Evolutionary conservation across 2,888 invertebrate genomes (phyloP).

Genomic region (Corythucha ciliata): DNA sequence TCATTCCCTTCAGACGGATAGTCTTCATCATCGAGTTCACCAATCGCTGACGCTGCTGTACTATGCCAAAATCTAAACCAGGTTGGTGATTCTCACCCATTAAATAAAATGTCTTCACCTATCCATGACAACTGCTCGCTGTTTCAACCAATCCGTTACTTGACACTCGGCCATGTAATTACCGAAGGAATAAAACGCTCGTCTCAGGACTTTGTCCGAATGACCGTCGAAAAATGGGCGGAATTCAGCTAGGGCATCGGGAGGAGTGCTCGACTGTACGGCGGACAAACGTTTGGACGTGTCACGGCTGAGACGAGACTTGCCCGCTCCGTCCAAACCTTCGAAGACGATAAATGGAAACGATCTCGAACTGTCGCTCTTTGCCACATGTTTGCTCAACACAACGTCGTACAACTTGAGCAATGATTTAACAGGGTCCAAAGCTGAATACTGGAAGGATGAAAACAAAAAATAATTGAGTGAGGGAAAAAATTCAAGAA

Average conservation of each 20-base stretch:
- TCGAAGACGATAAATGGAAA: no score
- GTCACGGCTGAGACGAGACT: constrained; percentile 41
- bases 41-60: constrained; percentile 43
- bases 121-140: constrained; percentile 43
- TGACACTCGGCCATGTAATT: constrained; percentile 45
- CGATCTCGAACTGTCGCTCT: no score
- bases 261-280: constrained; percentile 41
- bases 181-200: constrained; percentile 44
- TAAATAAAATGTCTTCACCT: constrained; percentile 38
- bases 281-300: constrained; percentile 40
- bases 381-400: no score
- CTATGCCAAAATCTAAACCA: constrained; percentile 44
- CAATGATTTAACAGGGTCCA: no score
- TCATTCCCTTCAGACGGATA: constrained; percentile 38
- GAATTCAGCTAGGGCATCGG: constrained; percentile 40
- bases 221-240: constrained; percentile 41
- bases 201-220: constrained; percentile 37
- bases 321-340: no score
- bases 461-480: no score
- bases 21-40: constrained; percentile 37
- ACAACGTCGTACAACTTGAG: no score
- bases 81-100: background rate
- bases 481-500: no score
- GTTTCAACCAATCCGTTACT: constrained; percentile 37
- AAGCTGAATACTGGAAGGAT: no score